Conservation (phyloP, 2,888 invertebrate genomes). For the Nemotelus pantherinus region DNA sequence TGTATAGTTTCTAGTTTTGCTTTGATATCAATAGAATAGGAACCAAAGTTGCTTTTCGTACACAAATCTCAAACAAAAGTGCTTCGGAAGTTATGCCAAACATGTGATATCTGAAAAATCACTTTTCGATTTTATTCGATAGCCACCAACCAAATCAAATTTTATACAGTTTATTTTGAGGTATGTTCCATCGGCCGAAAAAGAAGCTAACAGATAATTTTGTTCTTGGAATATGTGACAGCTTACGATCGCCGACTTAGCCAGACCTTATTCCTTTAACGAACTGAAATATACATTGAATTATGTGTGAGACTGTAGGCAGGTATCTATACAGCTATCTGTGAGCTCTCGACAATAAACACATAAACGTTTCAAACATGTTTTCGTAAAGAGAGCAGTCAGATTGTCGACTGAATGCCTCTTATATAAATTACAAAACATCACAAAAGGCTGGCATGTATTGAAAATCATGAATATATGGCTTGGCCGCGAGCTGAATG, state of each 20-base stretch:
- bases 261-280: neutral
- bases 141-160: neutral
- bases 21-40: too few species aligned
- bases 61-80: too few species aligned
- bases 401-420: neutral
- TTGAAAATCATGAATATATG: constrained; percentile 22
- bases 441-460: neutral
- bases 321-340: too few species aligned
- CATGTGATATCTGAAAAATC: neutral
- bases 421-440: constrained; percentile 10
- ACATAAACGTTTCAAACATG: too few species aligned
- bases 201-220: constrained; percentile 7
- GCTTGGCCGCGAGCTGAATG: constrained; percentile 14
- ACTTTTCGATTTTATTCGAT: neutral
- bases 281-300: neutral
- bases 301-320: too few species aligned
- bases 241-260: neutral
- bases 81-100: too few species aligned
- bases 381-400: neutral
- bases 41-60: too few species aligned
- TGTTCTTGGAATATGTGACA: constrained; percentile 4
- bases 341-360: too few species aligned
- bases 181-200: neutral
- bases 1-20: too few species aligned
- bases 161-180: neutral